A percentile compares a stretch with the other conserved stretches of the same genome.
Evolutionary conservation across 2,888 invertebrate species (phyloP).

Genomic region (Drosophila parthenogenetica): DNA sequence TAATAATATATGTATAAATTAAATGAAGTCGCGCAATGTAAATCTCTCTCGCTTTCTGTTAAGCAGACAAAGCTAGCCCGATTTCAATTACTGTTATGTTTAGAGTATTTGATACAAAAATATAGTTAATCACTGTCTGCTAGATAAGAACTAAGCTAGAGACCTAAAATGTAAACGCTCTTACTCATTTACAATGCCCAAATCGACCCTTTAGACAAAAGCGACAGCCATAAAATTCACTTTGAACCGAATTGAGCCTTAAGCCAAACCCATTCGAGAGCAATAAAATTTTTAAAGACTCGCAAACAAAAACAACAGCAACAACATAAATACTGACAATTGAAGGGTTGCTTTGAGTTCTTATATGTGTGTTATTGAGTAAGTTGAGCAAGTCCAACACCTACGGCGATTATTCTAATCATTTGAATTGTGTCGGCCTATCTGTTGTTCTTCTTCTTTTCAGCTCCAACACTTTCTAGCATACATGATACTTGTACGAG

Average conservation of each 20-base stretch:
- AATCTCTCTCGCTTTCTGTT: no score
- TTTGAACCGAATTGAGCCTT: conserved; percentile 35
- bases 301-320: conserved; percentile 12
- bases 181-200: conserved; percentile 33
- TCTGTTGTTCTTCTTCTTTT: conserved; percentile 16
- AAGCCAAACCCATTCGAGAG: conserved; percentile 27
- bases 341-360: conserved; percentile 34
- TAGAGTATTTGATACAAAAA: neutral
- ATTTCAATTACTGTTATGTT: neutral
- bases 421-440: conserved; percentile 61
- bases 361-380: conserved; percentile 35
- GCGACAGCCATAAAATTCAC: conserved; percentile 51
- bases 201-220: conserved; percentile 38
- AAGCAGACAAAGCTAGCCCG: no score
- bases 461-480: conserved; percentile 8
- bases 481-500: conserved; percentile 37
- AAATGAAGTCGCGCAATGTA: no score
- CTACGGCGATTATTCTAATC: conserved; percentile 78
- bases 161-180: neutral
- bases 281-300: conserved; percentile 44
- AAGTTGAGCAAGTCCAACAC: conserved; percentile 62
- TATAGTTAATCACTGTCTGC: neutral
- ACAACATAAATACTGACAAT: conserved; percentile 22
- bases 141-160: neutral
- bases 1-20: no score